Evolutionary conservation across 2,113 vertebrate genomes (phyloP).

Genomic region (Ophthalmolycus amberensis): DNA sequence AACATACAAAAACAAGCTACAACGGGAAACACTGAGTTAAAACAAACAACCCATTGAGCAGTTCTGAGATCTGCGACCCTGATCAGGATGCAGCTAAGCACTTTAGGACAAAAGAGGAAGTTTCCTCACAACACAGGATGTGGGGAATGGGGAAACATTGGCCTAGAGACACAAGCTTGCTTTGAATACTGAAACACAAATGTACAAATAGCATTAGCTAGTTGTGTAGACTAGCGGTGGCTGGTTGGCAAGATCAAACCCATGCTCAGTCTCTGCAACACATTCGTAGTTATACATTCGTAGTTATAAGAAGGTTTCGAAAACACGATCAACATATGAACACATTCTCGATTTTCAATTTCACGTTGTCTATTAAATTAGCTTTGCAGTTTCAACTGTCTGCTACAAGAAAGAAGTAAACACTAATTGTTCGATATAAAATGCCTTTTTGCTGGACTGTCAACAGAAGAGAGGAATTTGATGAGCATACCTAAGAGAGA

Average conservation of each 20-base stretch:
- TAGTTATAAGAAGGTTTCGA: conserved; percentile 4
- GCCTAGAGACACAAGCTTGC: conserved; percentile 49
- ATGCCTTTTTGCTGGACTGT: conserved; percentile 1
- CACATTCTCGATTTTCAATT: not conserved
- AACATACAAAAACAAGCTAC: conserved; percentile 34
- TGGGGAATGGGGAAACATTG: conserved; percentile 70
- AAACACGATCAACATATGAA: not conserved
- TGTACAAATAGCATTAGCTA: conserved; percentile 4
- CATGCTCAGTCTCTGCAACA: not conserved
- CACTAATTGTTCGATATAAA: not conserved
- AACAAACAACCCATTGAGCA: conserved; percentile 66
- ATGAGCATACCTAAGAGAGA: conserved; percentile 63
- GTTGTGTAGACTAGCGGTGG: conserved; percentile 12
- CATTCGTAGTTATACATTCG: not conserved
- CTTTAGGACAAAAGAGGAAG: conserved; percentile 78
- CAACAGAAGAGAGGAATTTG: not conserved
- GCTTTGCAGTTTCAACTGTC: not conserved
- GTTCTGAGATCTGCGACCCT: conserved; percentile 62
- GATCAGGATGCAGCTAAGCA: conserved; percentile 79
- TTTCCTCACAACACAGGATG: conserved; percentile 80
- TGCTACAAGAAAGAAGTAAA: not conserved
- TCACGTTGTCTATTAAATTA: not conserved
- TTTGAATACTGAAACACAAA: conserved; percentile 63
- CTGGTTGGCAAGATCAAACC: conserved; percentile 20
- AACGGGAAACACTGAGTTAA: conserved; percentile 22